Evolutionary conservation across 2,888 invertebrate genomes (phyloP).

Genomic region (Kryphioiulus occultus): DNA sequence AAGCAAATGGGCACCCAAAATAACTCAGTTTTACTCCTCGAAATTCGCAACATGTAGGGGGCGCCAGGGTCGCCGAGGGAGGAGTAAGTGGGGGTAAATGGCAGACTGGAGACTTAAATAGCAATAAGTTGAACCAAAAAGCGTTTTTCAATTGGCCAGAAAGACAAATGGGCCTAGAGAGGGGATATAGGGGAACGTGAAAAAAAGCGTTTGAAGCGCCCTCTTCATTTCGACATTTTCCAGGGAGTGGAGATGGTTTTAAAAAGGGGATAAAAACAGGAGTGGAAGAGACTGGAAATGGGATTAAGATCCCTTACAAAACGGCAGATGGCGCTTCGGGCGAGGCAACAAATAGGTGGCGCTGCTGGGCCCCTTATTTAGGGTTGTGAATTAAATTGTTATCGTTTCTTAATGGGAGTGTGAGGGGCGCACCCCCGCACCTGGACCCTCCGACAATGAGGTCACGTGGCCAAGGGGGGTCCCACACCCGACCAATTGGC

Average conservation of each 20-base stretch:
- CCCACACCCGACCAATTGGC: background rate
- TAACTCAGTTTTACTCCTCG: no score
- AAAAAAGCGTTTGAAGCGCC: background rate
- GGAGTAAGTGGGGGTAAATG: background rate
- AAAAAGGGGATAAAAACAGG: no score
- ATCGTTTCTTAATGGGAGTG: background rate
- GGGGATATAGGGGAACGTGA: no score
- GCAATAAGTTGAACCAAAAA: background rate
- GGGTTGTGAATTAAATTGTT: background rate
- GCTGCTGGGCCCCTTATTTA: background rate
- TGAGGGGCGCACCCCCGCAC: background rate
- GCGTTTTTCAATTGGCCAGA: background rate
- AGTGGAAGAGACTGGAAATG: no score
- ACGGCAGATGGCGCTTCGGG: background rate
- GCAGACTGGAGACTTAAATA: background rate
- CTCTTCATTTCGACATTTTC: background rate
- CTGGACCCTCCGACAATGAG: background rate
- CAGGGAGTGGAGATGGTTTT: background rate
- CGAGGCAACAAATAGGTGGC: background rate
- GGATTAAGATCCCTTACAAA: no score
- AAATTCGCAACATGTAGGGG: no score
- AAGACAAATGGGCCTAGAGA: no score
- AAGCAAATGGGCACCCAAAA: no score
- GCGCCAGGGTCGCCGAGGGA: background rate
- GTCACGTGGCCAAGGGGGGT: background rate